These are phyloP conservation scores for Phaonia tiefii DNA, from an alignment of 2,888 invertebrate genomes.

Conservation along the genomic window DNA sequence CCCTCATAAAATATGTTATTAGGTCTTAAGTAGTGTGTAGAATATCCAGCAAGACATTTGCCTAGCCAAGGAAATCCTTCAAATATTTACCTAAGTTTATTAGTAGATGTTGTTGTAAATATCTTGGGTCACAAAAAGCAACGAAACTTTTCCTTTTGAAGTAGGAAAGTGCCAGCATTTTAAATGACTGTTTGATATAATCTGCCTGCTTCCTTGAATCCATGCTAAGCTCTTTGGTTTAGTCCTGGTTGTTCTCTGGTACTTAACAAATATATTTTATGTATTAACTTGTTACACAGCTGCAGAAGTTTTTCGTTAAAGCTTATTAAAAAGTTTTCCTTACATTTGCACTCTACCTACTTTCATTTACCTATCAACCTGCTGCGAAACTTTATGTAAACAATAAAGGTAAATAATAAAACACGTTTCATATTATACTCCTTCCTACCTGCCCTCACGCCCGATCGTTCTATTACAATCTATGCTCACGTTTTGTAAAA, in stretches of 20 bases:
- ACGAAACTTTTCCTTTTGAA: background rate
- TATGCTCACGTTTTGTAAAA: conserved; percentile 11
- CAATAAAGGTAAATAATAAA: conserved; percentile 28
- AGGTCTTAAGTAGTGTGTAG: background rate
- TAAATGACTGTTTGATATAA: too few relatives aligned
- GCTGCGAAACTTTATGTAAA: background rate
- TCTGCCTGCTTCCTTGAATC: too few relatives aligned
- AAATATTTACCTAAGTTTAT: conserved; percentile 61
- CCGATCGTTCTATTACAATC: background rate
- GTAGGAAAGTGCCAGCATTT: too few relatives aligned
- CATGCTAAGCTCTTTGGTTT: too few relatives aligned
- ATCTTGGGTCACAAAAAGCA: conserved; percentile 30
- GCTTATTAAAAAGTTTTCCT: conserved; percentile 60
- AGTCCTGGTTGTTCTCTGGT: too few relatives aligned
- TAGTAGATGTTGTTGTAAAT: too few relatives aligned
- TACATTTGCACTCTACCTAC: background rate
- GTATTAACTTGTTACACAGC: conserved; percentile 57
- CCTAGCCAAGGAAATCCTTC: conserved; percentile 49
- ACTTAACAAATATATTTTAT: conserved; percentile 63
- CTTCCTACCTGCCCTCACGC: background rate
- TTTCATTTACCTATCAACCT: conserved; percentile 14
- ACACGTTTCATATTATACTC: background rate
- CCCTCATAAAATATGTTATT: background rate
- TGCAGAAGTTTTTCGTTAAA: conserved; percentile 35
- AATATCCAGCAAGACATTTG: background rate